A percentile compares a stretch with the other conserved stretches of the same genome.
Evolutionary conservation across 2,888 invertebrate genomes (phyloP).

Genomic region (Stegophylla sp.): DNA sequence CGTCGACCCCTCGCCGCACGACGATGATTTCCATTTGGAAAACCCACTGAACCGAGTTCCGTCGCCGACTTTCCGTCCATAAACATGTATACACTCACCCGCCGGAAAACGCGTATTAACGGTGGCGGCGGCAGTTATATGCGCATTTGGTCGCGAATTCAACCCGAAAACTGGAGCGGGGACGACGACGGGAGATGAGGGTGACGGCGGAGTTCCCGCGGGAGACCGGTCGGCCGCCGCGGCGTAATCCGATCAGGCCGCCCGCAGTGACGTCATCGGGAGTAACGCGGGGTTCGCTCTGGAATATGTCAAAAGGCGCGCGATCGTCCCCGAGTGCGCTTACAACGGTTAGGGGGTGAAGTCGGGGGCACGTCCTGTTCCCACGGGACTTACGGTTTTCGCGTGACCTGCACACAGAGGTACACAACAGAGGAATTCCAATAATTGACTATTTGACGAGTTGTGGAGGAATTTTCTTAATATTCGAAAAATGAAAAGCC

Average conservation of each 20-base stretch:
- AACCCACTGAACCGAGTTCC: constrained; percentile 38
- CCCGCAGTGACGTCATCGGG: constrained; percentile 31
- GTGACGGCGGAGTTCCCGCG: not conserved
- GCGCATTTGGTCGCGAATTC: not conserved
- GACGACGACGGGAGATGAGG: too few species aligned
- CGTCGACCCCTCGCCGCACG: not conserved
- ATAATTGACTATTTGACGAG: not conserved
- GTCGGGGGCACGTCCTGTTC: not conserved
- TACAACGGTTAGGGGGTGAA: not conserved
- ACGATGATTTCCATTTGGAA: constrained; percentile 36
- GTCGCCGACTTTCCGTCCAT: not conserved
- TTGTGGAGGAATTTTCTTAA: not conserved
- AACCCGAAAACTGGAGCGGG: not conserved
- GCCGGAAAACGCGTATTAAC: constrained; percentile 33
- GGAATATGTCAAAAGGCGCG: constrained; percentile 17
- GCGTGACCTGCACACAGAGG: not conserved
- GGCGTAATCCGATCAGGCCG: constrained; percentile 50
- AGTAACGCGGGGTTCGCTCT: not conserved
- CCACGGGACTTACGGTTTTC: constrained; percentile 5
- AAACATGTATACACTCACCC: not conserved
- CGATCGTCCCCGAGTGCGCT: too few species aligned
- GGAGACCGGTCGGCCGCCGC: constrained; percentile 1
- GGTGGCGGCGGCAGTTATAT: not conserved
- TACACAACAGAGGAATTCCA: too few species aligned
- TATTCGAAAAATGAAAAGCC: not conserved